These are phyloP conservation scores for Apostichopus leukothele DNA, from an alignment of 53 echinoderm and acorn worm species.

Conservation along the genomic window DNA sequence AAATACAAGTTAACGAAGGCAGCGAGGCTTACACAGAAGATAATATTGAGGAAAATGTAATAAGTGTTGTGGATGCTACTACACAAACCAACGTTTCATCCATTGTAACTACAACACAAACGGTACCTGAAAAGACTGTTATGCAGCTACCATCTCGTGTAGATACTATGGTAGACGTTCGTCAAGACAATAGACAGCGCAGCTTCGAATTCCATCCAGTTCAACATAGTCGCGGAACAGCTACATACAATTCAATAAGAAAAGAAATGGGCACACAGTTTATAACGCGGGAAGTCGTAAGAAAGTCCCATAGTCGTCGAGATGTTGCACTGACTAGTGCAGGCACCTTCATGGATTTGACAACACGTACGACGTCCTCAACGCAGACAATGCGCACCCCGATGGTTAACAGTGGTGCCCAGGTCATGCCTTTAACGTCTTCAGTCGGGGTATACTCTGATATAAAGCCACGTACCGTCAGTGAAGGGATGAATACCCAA, in stretches of 20 bases:
- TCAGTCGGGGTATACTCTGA: constrained; percentile 23
- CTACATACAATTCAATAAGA: not conserved
- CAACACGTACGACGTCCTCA: not conserved
- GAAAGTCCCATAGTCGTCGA: constrained; percentile 16
- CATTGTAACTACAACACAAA: constrained; percentile 18
- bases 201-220: not conserved
- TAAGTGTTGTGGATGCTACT: not conserved
- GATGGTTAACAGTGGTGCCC: not conserved
- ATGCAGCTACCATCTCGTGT: not conserved
- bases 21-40: not conserved
- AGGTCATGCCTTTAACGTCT: constrained; percentile 22
- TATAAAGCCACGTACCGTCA: not conserved
- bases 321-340: constrained; percentile 21
- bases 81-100: constrained; percentile 21
- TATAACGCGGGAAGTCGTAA: constrained; percentile 20
- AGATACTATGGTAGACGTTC: not conserved
- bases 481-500: not conserved
- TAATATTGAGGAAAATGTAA: not conserved
- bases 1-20: constrained; percentile 40
- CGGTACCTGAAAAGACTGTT: not conserved
- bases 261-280: constrained; percentile 43
- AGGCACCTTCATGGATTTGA: constrained; percentile 22
- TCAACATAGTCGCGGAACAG: constrained; percentile 19
- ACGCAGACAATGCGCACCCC: constrained; percentile 32
- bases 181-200: not conserved